Conservation (phyloP, 2,797 vertebrate species). For the Periparus ater region DNA sequence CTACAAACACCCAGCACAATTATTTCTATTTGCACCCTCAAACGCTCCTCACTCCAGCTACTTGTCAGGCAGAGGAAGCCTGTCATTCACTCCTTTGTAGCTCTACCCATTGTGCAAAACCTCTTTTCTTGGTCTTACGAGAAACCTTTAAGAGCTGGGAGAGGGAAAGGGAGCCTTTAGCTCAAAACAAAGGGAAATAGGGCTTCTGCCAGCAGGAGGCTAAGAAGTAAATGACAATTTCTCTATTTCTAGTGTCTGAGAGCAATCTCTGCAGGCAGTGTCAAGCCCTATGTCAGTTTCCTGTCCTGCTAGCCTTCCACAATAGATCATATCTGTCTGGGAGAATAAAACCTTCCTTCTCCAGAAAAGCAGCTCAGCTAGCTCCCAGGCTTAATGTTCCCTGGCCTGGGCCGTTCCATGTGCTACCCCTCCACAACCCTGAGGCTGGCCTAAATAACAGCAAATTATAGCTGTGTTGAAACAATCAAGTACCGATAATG, state of each 20-base stretch:
- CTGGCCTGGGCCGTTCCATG: background rate
- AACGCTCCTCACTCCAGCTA: slow-evolving; percentile 55
- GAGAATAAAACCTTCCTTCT: slow-evolving; percentile 41
- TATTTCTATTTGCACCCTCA: slow-evolving; percentile 41
- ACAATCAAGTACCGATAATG: background rate
- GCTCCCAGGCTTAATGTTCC: background rate
- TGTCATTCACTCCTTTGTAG: slow-evolving; percentile 58
- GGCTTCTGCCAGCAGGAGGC: slow-evolving; percentile 60
- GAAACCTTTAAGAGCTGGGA: background rate
- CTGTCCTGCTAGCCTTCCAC: slow-evolving; percentile 43
- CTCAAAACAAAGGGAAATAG: slow-evolving; percentile 63
- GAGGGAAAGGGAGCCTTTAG: slow-evolving; percentile 23
- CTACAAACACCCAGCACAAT: slow-evolving; percentile 47
- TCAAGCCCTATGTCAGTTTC: slow-evolving; percentile 59
- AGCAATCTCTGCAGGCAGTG: slow-evolving; percentile 45
- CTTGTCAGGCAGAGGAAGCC: slow-evolving; percentile 40
- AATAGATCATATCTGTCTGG: slow-evolving; percentile 35
- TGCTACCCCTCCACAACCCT: background rate
- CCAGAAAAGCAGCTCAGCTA: background rate
- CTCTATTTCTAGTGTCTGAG: slow-evolving; percentile 22
- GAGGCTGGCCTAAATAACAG: background rate
- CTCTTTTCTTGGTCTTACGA: slow-evolving; percentile 41
- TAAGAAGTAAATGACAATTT: slow-evolving; percentile 71
- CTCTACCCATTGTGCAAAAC: slow-evolving; percentile 32
- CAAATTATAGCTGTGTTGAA: background rate